Evolutionary conservation across 2,113 vertebrate genomes (phyloP).

Genomic region (Heterotilapia buettikoferi): DNA sequence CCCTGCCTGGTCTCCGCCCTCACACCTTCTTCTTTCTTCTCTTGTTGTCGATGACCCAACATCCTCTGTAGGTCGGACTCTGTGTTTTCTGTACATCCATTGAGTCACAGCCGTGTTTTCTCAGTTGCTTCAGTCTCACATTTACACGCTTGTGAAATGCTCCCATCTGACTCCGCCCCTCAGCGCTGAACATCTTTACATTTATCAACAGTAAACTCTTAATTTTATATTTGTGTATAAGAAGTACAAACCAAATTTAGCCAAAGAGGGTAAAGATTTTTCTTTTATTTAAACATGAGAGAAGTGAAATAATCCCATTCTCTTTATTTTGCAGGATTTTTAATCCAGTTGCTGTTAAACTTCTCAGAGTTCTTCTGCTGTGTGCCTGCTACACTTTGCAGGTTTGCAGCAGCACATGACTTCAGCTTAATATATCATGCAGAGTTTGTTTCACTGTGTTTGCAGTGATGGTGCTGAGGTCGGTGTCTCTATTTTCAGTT

Average conservation of each 20-base stretch:
- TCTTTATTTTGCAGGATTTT: background rate
- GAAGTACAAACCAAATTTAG: rapidly evolving
- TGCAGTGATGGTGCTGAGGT: background rate
- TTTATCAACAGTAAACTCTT: rapidly evolving
- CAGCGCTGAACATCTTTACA: background rate
- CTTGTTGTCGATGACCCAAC: background rate
- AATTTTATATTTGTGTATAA: background rate
- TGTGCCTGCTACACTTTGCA: background rate
- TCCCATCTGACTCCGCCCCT: background rate
- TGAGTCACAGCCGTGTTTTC: background rate
- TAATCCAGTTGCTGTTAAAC: background rate
- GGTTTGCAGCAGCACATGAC: background rate
- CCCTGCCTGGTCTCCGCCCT: background rate
- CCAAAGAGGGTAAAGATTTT: background rate
- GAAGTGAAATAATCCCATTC: background rate
- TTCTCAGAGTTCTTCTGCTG: background rate
- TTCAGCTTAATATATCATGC: background rate
- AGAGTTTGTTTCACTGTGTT: background rate
- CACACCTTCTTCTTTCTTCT: background rate
- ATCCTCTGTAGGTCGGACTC: background rate
- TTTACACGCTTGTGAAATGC: background rate
- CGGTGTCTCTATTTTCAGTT: background rate
- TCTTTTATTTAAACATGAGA: background rate
- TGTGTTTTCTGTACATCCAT: background rate
- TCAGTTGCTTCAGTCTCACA: background rate